Conservation (phyloP, 2,797 vertebrate species). For the Enteromius treurensis region DNA sequence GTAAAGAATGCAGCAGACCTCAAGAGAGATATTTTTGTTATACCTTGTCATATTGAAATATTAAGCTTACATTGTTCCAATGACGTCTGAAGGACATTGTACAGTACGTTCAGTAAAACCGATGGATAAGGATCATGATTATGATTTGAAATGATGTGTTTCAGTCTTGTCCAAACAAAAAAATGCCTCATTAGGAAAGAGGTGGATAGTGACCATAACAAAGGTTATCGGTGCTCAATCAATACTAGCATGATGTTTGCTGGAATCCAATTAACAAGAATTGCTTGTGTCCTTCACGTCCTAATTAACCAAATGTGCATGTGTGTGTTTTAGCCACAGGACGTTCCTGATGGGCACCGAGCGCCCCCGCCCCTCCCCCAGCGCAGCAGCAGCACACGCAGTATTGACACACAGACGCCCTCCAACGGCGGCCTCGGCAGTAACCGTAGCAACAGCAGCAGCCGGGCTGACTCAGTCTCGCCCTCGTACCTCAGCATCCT, state of each 20-base stretch:
- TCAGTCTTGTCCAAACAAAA: background rate
- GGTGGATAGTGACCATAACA: background rate
- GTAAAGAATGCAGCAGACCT: background rate
- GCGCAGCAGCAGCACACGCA: slow-evolving; percentile 96
- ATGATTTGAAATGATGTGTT: background rate
- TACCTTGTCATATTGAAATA: background rate
- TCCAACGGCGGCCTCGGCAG: slow-evolving; percentile 87
- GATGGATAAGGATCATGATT: background rate
- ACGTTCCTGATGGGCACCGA: slow-evolving; percentile 95
- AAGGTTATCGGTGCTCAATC: background rate
- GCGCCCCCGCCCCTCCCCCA: slow-evolving; percentile 81
- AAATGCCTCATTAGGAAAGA: background rate
- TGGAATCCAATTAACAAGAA: slow-evolving; percentile 6
- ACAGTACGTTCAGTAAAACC: background rate
- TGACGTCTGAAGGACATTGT: background rate
- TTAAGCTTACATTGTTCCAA: background rate
- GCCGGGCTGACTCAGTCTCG: slow-evolving; percentile 94
- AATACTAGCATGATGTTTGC: slow-evolving; percentile 7
- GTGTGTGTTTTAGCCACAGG: slow-evolving; percentile 84
- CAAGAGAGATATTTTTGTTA: background rate
- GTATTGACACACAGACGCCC: slow-evolving; percentile 96
- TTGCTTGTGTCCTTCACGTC: background rate
- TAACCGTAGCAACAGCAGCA: slow-evolving; percentile 92
- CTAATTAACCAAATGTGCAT: slow-evolving; percentile 17
- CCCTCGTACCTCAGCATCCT: slow-evolving; percentile 94